Conservation (phyloP, 92 coral and sea anemone species). For the Zoanthus gigantus region DNA sequence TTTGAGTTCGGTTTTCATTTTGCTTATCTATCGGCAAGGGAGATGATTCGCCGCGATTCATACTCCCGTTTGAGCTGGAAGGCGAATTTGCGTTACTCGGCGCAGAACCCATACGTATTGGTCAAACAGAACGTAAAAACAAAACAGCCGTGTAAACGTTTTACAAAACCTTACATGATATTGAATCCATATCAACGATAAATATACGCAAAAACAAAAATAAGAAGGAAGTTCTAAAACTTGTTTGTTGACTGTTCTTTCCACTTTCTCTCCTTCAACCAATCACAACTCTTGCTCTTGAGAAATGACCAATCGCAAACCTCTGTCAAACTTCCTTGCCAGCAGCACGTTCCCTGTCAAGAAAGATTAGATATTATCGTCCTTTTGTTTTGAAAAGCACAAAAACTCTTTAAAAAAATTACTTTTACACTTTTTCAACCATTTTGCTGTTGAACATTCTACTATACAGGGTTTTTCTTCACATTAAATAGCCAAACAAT, state of each 20-base stretch:
- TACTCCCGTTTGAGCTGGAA: conserved; percentile 76
- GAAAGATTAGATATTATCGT: not conserved
- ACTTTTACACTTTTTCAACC: too few relatives aligned
- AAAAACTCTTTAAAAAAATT: too few relatives aligned
- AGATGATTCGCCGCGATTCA: conserved; percentile 51
- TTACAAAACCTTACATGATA: not conserved
- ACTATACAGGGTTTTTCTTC: too few relatives aligned
- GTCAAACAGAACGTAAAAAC: conserved; percentile 67
- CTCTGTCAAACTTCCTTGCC: not conserved
- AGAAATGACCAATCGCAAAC: not conserved
- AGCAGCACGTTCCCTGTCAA: not conserved
- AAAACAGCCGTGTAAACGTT: not conserved
- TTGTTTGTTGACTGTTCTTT: not conserved
- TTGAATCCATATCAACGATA: conserved; percentile 69
- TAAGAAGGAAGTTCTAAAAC: not conserved
- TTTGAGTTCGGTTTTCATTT: not conserved
- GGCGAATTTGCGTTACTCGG: conserved; percentile 88
- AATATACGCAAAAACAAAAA: not conserved
- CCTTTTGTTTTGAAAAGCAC: not conserved
- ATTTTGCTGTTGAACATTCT: too few relatives aligned
- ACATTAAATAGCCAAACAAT: too few relatives aligned
- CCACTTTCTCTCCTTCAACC: not conserved
- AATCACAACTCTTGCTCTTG: not conserved
- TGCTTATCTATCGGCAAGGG: conserved; percentile 34
- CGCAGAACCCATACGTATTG: conserved; percentile 85